Evolutionary conservation across 1,140 invertebrate genomes (phyloP).

Genomic region (Choristoneura fumiferana): DNA sequence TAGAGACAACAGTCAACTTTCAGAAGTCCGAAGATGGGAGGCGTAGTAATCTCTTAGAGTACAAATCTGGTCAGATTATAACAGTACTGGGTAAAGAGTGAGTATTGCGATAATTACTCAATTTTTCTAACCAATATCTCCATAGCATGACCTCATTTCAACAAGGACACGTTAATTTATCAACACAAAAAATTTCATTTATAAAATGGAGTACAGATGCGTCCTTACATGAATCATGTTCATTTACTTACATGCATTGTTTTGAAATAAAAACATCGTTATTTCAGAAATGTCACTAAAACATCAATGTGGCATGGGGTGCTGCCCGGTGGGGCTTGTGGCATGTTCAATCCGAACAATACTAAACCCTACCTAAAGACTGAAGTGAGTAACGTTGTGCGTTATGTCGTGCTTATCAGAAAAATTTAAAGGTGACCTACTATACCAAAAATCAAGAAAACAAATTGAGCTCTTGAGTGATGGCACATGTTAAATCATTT

Average conservation of each 20-base stretch:
- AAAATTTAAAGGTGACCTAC: too few species aligned
- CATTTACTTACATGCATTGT: too few species aligned
- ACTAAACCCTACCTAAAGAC: conserved; percentile 48
- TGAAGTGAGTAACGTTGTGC: conserved; percentile 56
- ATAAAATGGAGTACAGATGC: too few species aligned
- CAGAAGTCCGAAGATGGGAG: conserved; percentile 59
- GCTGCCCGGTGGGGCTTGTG: conserved; percentile 54
- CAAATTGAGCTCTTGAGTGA: too few species aligned
- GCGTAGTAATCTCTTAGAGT: conserved; percentile 86
- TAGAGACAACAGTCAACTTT: conserved; percentile 49
- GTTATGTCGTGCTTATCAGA: too few species aligned
- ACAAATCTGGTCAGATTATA: conserved; percentile 93
- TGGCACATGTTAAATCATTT: too few species aligned
- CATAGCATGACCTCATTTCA: too few species aligned
- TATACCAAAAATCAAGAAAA: too few species aligned
- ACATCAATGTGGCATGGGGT: conserved; percentile 61
- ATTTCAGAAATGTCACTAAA: conserved; percentile 44
- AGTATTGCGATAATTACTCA: conserved; percentile 29
- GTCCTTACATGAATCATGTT: too few species aligned
- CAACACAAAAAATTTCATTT: too few species aligned
- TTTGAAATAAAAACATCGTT: conserved; percentile 10
- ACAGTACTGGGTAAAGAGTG: conserved; percentile 95
- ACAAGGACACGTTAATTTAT: too few species aligned
- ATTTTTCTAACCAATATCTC: too few species aligned
- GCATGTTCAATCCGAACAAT: conserved; percentile 54